phyloP scores from a whole-genome alignment of 2,888 invertebrate species.

The Myopa testacea region DNA sequence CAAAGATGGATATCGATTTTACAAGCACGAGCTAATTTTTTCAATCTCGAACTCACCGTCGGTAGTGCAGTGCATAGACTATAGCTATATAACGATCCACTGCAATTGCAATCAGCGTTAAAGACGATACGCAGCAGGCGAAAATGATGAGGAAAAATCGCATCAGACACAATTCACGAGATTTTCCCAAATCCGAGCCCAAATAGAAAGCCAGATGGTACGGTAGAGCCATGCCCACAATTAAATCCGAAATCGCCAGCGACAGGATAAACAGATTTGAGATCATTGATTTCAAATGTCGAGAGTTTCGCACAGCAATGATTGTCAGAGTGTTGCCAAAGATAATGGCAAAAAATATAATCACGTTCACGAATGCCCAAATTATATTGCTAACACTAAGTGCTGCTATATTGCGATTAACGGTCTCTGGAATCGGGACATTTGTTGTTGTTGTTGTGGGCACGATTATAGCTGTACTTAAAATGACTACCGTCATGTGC shows the following conservation, averaged over 20 bases:
- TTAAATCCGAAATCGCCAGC: slow-evolving; percentile 81
- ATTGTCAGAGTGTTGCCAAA: slow-evolving; percentile 82
- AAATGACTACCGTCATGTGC: background rate
- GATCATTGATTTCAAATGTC: slow-evolving; percentile 76
- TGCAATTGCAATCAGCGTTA: slow-evolving; percentile 83
- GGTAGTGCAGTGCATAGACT: slow-evolving; percentile 82
- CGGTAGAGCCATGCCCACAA: slow-evolving; percentile 82
- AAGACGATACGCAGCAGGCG: slow-evolving; percentile 83
- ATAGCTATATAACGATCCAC: slow-evolving; percentile 85
- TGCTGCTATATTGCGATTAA: background rate
- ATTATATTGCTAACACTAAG: slow-evolving; percentile 45
- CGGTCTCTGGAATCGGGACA: background rate
- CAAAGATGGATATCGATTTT: too few species aligned
- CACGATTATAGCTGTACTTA: background rate
- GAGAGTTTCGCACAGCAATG: slow-evolving; percentile 78
- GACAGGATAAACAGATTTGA: slow-evolving; percentile 85
- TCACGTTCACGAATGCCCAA: slow-evolving; percentile 78
- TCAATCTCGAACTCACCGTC: slow-evolving; percentile 67
- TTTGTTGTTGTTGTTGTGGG: background rate
- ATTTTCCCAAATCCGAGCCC: slow-evolving; percentile 72
- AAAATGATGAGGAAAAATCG: slow-evolving; percentile 80
- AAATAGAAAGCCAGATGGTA: slow-evolving; percentile 84
- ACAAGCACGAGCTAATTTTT: background rate
- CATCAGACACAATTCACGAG: slow-evolving; percentile 76
- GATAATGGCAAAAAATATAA: slow-evolving; percentile 76